Conservation (phyloP, 2,797 vertebrate species). For the Telmatherina bonti region DNA sequence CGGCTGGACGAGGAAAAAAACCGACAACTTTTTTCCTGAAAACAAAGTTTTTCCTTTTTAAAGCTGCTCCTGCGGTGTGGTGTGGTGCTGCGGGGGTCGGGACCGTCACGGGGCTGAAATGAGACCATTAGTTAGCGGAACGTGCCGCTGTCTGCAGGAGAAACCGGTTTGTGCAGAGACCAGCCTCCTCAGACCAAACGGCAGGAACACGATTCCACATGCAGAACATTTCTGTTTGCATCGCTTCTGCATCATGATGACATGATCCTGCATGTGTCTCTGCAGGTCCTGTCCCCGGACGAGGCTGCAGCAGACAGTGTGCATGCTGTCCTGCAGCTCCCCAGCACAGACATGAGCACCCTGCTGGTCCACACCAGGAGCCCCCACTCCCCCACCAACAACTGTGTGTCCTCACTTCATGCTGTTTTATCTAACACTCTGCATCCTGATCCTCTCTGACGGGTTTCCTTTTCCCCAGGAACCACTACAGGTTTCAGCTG, state of each 20-base stretch:
- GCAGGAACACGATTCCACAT: too few relatives aligned
- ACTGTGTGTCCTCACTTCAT: neutral
- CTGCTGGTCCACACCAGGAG: neutral
- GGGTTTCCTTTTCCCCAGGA: constrained; percentile 26
- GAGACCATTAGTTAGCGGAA: too few relatives aligned
- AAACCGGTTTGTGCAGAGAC: too few relatives aligned
- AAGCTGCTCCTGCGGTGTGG: too few relatives aligned
- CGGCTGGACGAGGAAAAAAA: too few relatives aligned
- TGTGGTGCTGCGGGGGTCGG: too few relatives aligned
- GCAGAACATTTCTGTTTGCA: neutral
- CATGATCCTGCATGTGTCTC: constrained; percentile 5
- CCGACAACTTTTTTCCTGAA: too few relatives aligned
- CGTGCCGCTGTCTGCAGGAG: too few relatives aligned
- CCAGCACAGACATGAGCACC: neutral
- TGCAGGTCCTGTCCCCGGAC: constrained; percentile 35
- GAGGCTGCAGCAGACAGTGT: constrained; percentile 7
- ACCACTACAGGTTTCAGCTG: neutral
- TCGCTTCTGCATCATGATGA: too few relatives aligned
- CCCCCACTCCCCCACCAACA: constrained; percentile 17
- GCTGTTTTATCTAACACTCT: neutral
- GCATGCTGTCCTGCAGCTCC: constrained; percentile 15
- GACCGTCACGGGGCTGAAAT: too few relatives aligned
- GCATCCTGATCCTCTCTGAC: neutral
- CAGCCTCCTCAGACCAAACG: too few relatives aligned
- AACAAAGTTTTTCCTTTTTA: too few relatives aligned